Conservation (phyloP, 2,113 vertebrate genomes). For the Nothoprocta perdicaria region DNA sequence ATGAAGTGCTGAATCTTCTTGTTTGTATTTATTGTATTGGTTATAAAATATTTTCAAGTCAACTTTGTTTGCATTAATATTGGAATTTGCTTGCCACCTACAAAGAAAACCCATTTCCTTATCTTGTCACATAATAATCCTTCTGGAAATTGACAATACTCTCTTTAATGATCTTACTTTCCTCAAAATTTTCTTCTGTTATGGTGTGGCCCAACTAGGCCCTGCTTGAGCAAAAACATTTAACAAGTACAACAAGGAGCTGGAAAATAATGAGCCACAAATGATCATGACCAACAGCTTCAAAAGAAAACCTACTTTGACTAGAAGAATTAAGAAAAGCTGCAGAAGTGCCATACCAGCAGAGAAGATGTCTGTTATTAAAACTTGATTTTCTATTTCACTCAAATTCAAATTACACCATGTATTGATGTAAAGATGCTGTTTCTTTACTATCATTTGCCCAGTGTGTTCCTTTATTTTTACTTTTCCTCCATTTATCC, state of each 20-base stretch:
- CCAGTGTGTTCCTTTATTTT: slow-evolving; percentile 42
- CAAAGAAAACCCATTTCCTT: not conserved
- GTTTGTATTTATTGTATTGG: not conserved
- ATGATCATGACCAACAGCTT: not conserved
- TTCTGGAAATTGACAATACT: not conserved
- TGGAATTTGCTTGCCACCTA: not conserved
- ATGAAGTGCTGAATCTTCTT: not conserved
- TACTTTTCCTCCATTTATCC: slow-evolving; percentile 49
- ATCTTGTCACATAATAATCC: not conserved
- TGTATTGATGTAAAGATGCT: not conserved
- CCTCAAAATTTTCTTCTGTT: not conserved
- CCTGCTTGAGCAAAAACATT: not conserved
- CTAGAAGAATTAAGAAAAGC: not conserved
- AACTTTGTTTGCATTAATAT: not conserved
- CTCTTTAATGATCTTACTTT: not conserved
- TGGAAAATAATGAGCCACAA: not conserved
- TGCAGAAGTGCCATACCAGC: not conserved
- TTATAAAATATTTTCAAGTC: too few species aligned
- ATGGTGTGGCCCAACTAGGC: not conserved
- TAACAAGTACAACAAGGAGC: too few species aligned
- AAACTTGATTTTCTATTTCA: not conserved
- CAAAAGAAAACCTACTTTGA: not conserved
- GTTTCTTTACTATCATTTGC: not conserved
- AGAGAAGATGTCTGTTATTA: not conserved
- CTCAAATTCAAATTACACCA: not conserved